phyloP scores from a whole-genome alignment of 1,140 invertebrate genomes.

The Dendrolimus punctatus region DNA sequence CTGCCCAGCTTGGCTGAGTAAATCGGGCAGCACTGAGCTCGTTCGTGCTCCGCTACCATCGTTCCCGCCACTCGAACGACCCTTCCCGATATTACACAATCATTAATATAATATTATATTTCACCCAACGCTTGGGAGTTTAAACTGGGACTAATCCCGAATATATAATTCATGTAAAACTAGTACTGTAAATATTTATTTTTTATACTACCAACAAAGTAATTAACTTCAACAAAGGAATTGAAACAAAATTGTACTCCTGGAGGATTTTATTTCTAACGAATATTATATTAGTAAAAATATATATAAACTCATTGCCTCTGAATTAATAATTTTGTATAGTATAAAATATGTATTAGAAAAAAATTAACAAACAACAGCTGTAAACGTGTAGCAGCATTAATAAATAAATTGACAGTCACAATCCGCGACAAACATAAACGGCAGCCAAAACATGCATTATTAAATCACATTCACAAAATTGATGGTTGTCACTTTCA shows the following conservation, averaged over 20 bases:
- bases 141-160: constrained; percentile 1
- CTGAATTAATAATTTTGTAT: too few species aligned
- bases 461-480: constrained; percentile 56
- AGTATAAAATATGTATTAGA: neutral
- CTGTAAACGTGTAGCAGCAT: constrained; percentile 18
- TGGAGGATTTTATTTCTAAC: too few species aligned
- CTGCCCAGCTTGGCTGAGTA: constrained; percentile 88
- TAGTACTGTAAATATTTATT: neutral
- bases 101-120: constrained; percentile 5
- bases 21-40: constrained; percentile 93
- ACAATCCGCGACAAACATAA: constrained; percentile 59
- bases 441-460: constrained; percentile 60
- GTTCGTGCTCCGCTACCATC: constrained; percentile 81
- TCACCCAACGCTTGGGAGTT: neutral
- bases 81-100: constrained; percentile 23
- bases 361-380: neutral
- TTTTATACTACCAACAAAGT: constrained; percentile 2
- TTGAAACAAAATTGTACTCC: too few species aligned
- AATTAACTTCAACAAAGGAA: neutral
- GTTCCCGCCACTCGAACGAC: constrained; percentile 75
- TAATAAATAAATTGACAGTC: constrained; percentile 21
- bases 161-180: neutral
- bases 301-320: too few species aligned
- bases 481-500: constrained; percentile 35
- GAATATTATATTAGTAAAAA: too few species aligned